phyloP scores from a whole-genome alignment of 2,113 vertebrate genomes.

The Cepphus grylle region DNA sequence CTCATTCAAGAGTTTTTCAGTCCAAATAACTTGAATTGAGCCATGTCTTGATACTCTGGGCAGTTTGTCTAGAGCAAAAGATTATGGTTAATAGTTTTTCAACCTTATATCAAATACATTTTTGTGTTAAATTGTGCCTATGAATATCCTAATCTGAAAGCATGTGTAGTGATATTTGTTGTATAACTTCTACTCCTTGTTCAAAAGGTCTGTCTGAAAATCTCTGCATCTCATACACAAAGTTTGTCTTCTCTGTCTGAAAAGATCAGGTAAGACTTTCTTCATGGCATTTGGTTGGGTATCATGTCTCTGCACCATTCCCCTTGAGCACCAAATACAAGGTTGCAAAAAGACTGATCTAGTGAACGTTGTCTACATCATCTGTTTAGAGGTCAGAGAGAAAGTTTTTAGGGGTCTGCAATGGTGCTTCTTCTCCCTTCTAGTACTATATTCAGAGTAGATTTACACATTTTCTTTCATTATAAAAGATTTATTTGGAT shows the following conservation, averaged over 20 bases:
- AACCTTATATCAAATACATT: not conserved
- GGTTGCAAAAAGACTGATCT: not conserved
- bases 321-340: not conserved
- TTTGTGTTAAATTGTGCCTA: not conserved
- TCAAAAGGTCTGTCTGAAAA: not conserved
- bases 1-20: not conserved
- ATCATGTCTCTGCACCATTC: not conserved
- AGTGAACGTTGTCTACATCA: fast-evolving
- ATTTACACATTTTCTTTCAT: not conserved
- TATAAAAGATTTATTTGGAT: not conserved
- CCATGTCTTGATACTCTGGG: not conserved
- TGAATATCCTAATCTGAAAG: not conserved
- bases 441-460: not conserved
- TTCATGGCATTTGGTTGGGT: not conserved
- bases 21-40: not conserved
- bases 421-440: not conserved
- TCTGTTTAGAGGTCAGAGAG: not conserved
- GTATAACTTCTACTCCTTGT: not conserved
- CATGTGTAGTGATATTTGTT: not conserved
- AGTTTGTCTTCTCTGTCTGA: not conserved
- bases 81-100: not conserved
- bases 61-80: not conserved
- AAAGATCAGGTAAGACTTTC: not conserved
- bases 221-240: not conserved
- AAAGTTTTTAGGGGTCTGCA: not conserved